Evolutionary conservation across 2,113 vertebrate genomes (phyloP).

Genomic region (Ophthalmolycus amberensis): DNA sequence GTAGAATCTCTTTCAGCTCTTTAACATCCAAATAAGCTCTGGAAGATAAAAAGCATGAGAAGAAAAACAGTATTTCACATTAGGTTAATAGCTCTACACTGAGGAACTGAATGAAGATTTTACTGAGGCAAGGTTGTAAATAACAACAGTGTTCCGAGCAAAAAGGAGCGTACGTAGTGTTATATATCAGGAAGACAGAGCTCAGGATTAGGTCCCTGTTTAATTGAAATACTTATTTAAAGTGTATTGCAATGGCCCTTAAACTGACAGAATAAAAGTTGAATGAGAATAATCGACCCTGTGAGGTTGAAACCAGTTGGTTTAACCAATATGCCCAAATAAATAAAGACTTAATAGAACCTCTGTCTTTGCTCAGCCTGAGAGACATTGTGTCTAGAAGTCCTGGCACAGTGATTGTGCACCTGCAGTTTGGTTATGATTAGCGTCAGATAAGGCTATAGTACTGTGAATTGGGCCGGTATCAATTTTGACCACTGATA

Average conservation of each 20-base stretch:
- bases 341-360: constrained; percentile 12
- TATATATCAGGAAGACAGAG: constrained; percentile 35
- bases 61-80: constrained; percentile 34
- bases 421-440: not conserved
- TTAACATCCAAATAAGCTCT: constrained; percentile 98
- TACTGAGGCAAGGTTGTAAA: constrained; percentile 11
- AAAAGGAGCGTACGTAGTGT: constrained; percentile 23
- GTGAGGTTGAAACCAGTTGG: constrained; percentile 22
- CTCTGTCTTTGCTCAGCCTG: constrained; percentile 1
- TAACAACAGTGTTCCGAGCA: constrained; percentile 1
- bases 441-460: not conserved
- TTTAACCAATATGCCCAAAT: constrained; percentile 20
- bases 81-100: constrained; percentile 25
- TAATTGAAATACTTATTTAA: constrained; percentile 34
- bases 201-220: constrained; percentile 31
- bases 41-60: constrained; percentile 47
- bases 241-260: constrained; percentile 2
- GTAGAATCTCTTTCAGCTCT: constrained; percentile 95
- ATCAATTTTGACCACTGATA: constrained; percentile 23
- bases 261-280: constrained; percentile 20
- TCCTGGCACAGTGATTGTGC: not conserved
- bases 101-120: constrained; percentile 30
- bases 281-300: constrained; percentile 22
- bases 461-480: constrained; percentile 14
- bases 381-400: not conserved